phyloP scores from a whole-genome alignment of 2,888 invertebrate genomes.

The Drosophila setosimentum region DNA sequence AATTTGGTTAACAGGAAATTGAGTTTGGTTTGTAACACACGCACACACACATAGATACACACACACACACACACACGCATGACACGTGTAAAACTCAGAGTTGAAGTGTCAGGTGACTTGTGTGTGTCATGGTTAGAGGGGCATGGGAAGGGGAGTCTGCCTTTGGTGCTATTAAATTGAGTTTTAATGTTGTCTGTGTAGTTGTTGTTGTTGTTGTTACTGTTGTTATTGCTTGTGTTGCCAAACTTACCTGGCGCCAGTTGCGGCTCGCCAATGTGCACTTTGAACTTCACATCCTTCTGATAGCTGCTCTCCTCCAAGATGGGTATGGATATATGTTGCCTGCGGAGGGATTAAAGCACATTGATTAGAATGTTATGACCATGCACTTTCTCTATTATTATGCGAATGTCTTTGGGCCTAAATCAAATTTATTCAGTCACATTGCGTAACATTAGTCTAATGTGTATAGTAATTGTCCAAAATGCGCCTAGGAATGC shows the following conservation, averaged over 20 bases:
- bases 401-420: slow-evolving; percentile 11
- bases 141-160: background rate
- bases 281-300: slow-evolving; percentile 96
- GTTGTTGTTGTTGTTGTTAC: background rate
- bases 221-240: slow-evolving; percentile 10
- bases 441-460: slow-evolving; percentile 16
- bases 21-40: slow-evolving; percentile 40
- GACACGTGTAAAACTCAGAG: slow-evolving; percentile 5
- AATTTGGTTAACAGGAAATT: slow-evolving; percentile 68
- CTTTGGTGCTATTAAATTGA: slow-evolving; percentile 50
- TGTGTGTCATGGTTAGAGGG: background rate
- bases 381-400: background rate
- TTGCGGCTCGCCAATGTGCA: slow-evolving; percentile 95
- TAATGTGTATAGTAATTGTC: background rate
- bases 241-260: slow-evolving; percentile 91
- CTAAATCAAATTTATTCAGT: slow-evolving; percentile 28
- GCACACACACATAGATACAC: slow-evolving; percentile 2
- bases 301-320: slow-evolving; percentile 99
- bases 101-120: slow-evolving; percentile 14
- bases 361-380: slow-evolving; percentile 27
- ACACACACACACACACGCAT: slow-evolving; percentile 1
- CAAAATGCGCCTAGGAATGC: background rate
- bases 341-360: slow-evolving; percentile 88
- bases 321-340: slow-evolving; percentile 93
- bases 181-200: slow-evolving; percentile 34